Conservation (phyloP, 2,797 vertebrate genomes). For the Sciaenops ocellatus region DNA sequence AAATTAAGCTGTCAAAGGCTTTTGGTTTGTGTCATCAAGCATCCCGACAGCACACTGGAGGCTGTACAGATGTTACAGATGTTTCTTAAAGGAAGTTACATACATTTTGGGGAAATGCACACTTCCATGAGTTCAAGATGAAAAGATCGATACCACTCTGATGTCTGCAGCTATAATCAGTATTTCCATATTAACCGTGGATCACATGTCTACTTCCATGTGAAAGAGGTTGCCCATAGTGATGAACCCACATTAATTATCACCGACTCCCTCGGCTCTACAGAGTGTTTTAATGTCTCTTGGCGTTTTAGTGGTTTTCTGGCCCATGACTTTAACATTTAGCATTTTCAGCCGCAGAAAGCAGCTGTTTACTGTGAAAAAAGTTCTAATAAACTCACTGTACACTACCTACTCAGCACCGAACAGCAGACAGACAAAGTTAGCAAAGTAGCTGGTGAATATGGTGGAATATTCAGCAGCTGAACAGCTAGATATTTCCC, state of each 20-base stretch:
- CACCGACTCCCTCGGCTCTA: neutral
- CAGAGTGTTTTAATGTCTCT: slow-evolving; percentile 1
- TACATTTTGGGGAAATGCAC: neutral
- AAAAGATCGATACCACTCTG: neutral
- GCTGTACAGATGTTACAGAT: neutral
- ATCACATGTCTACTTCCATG: neutral
- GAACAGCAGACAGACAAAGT: neutral
- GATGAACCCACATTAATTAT: neutral
- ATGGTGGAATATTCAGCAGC: neutral
- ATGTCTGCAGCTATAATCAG: neutral
- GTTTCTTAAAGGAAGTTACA: neutral
- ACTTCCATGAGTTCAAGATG: neutral
- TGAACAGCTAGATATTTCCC: neutral
- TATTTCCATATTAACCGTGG: slow-evolving; percentile 1
- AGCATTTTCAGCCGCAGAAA: neutral
- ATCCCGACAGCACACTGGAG: neutral
- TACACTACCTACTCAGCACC: neutral
- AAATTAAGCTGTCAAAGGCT: slow-evolving; percentile 16
- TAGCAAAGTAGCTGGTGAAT: neutral
- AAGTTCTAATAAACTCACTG: neutral
- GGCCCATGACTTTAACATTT: neutral
- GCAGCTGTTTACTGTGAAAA: neutral
- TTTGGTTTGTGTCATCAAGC: slow-evolving; percentile 20
- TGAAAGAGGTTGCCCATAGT: neutral
- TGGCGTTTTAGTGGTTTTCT: neutral